Conservation (phyloP, 2,797 vertebrate genomes). For the Clarias fuscus region DNA sequence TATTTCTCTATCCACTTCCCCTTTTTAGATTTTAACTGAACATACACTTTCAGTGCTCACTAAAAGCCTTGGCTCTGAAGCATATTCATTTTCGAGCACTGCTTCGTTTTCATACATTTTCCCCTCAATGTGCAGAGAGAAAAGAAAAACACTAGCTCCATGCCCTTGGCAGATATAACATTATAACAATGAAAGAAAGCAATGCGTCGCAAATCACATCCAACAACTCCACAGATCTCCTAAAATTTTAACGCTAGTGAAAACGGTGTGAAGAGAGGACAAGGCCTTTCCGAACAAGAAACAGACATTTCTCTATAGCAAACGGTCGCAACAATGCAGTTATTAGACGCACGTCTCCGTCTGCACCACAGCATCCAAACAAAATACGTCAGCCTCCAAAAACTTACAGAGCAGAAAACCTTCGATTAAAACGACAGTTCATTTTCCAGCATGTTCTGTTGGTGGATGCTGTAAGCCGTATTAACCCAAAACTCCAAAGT, state of each 20-base stretch:
- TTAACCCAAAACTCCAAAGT: not conserved
- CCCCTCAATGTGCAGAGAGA: not conserved
- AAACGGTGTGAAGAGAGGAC: not conserved
- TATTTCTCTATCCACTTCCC: not conserved
- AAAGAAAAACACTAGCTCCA: slow-evolving; percentile 14
- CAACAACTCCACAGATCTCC: not conserved
- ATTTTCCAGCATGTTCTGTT: not conserved
- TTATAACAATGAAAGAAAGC: not conserved
- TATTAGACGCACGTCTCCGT: not conserved
- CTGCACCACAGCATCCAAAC: slow-evolving; percentile 2
- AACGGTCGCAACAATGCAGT: not conserved
- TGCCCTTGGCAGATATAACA: slow-evolving; percentile 23
- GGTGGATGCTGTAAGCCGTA: not conserved
- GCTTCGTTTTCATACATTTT: not conserved
- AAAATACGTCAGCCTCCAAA: not conserved
- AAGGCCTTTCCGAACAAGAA: slow-evolving; percentile 5
- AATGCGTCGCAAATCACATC: slow-evolving; percentile 4
- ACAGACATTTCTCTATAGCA: not conserved
- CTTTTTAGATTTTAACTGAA: not conserved
- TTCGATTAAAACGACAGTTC: not conserved
- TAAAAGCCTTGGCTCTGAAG: not conserved
- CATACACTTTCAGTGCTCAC: not conserved
- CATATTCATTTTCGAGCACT: not conserved
- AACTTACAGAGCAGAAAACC: not conserved
- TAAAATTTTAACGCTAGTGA: not conserved